Evolutionary conservation across 2,113 vertebrate genomes (phyloP).

Genomic region (Clupea harengus): DNA sequence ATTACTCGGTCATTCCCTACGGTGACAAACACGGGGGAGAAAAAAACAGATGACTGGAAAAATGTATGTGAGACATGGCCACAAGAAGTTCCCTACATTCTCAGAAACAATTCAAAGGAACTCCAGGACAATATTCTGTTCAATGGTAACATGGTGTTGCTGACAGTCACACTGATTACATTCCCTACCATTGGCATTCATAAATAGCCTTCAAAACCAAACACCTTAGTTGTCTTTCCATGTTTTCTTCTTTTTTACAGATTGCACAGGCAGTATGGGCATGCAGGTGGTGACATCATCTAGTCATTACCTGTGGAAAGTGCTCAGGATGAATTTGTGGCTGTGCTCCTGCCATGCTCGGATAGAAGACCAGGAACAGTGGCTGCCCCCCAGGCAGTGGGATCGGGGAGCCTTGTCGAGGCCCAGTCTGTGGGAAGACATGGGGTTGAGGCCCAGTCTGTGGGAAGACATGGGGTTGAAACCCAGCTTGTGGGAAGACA

Average conservation of each 20-base stretch:
- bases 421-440: not conserved
- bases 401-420: not conserved
- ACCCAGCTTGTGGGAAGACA: not conserved
- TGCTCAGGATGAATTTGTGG: not conserved
- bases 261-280: no score
- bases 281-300: not conserved
- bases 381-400: not conserved
- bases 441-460: not conserved
- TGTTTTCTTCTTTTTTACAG: not conserved
- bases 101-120: no score
- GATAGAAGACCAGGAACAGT: not conserved
- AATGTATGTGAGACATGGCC: not conserved
- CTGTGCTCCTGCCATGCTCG: not conserved
- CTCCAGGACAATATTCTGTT: no score
- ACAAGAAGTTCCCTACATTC: no score
- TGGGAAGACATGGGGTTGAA: not conserved
- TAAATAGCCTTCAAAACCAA: no score
- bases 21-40: not conserved
- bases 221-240: no score
- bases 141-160: no score
- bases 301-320: not conserved
- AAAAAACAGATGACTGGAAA: not conserved
- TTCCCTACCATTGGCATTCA: no score
- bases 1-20: conserved; percentile 57
- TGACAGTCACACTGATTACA: no score